Base-by-base conservation (phyloP, 2,888 invertebrate genomes). In the Tribolium freemani region DNA sequence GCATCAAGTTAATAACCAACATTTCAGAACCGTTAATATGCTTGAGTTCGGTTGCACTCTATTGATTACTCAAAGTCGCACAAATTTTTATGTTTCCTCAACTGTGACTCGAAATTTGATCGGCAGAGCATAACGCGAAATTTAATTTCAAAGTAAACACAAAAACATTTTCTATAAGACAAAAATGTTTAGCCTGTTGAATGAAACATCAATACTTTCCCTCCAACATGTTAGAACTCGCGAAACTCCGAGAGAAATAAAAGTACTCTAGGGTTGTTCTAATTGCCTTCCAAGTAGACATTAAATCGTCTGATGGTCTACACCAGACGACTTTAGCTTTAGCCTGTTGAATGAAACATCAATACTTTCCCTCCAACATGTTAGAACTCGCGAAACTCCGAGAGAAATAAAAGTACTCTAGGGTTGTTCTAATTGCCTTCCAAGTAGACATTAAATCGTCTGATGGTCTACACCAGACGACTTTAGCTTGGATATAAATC, bases 271-370 rank as follows among this genome's bases (percentile, higher is more conserved):
- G 68, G 57, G 68, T 30, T 48, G 48, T 54, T 50, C 63, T 71
- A 75, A 75, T 75, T 75, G 71, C 69, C 69, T 69, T 64, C 70
- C 31, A 73, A 64, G 57, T 53, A 71, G 68, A 72, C 75, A 67
- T 63, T 72, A 75, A 73, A 72, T 54, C 58, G 68, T 69, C 69
- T 54, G 70, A 69, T 53, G 54, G 68, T 61, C 69, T 46, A 11
- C 16, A 44, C 46, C 48, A 46, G 60, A 60, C 60, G 10, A n/a
- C n/a, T n/a, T n/a, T n/a, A n/a, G n/a, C n/a, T 16, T 16, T 16
- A 16, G 31, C 69, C 69, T 69, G 68, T 69, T 72, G 72, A 72
- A 72, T 72, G 48, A 58, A 72, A 72, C 68, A 54, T 69, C 72
- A 63, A 72, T 69, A 72, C 63, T 72, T 38, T 58, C 48, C 53